These are phyloP conservation scores for Danionella cerebrum DNA, from an alignment of 2,113 vertebrate genomes.

Conservation along the genomic window DNA sequence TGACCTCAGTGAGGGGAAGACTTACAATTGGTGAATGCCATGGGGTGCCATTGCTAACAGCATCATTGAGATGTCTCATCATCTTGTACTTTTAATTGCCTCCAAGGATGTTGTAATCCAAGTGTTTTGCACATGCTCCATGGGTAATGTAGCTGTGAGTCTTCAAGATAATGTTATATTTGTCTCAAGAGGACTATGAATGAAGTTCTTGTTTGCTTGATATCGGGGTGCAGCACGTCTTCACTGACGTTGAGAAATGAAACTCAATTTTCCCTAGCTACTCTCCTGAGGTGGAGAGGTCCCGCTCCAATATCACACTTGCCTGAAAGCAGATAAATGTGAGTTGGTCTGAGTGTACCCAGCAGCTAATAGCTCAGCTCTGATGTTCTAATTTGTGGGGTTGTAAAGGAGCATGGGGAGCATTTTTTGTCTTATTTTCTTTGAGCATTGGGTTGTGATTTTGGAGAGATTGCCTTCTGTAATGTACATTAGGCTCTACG, in stretches of 20 bases:
- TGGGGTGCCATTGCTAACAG: conserved; percentile 12
- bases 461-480: conserved; percentile 2
- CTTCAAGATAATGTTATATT: background rate
- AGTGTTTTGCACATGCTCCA: background rate
- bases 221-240: background rate
- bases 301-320: background rate
- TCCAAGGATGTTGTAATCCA: background rate
- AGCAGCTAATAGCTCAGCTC: background rate
- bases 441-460: conserved; percentile 4
- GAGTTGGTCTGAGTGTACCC: background rate
- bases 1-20: conserved; percentile 15
- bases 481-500: conserved; percentile 18
- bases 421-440: conserved; percentile 17
- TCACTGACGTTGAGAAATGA: conserved; percentile 1
- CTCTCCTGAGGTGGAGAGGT: conserved; percentile 18
- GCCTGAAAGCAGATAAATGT: conserved; percentile 11
- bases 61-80: conserved; percentile 27
- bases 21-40: conserved; percentile 4
- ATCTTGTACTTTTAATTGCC: conserved; percentile 25
- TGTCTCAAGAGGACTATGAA: background rate
- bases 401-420: background rate
- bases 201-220: background rate
- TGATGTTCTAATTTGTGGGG: conserved; percentile 7
- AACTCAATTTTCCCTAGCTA: conserved; percentile 10
- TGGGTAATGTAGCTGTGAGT: background rate